Evolutionary conservation across 2,113 vertebrate genomes (phyloP).

Genomic region (Callocephalon fimbriatum): DNA sequence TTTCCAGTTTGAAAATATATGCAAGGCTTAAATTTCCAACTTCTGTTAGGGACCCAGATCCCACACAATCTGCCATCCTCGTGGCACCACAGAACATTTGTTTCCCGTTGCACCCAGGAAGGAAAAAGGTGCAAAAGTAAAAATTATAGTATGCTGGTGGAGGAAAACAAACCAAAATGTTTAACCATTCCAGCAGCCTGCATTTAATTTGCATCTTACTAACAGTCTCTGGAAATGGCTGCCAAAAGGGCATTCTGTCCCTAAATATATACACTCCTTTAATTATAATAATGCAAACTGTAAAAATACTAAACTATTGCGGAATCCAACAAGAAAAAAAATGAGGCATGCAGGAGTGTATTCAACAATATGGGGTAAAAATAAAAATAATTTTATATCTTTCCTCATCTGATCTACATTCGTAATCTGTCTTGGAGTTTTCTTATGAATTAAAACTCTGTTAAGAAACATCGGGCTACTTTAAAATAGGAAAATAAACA

Average conservation of each 20-base stretch:
- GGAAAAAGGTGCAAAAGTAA: background rate
- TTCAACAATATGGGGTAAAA: background rate
- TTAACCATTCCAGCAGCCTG: background rate
- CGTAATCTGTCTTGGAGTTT: background rate
- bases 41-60: background rate
- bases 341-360: background rate
- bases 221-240: background rate
- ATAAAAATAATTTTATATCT: background rate
- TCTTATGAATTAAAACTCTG: conserved; percentile 19
- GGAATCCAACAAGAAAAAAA: background rate
- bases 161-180: background rate
- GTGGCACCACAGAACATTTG: background rate
- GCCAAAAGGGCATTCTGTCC: background rate
- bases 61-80: background rate
- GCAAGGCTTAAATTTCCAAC: background rate
- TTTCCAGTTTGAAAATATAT: background rate
- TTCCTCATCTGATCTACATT: background rate
- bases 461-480: background rate
- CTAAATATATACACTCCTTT: background rate
- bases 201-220: background rate
- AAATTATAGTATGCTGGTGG: background rate
- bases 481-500: conserved; percentile 39
- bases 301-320: background rate
- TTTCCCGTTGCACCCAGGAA: background rate
- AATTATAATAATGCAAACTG: background rate